phyloP scores from a whole-genome alignment of 2,113 vertebrate species.

The Corvus hawaiiensis region DNA sequence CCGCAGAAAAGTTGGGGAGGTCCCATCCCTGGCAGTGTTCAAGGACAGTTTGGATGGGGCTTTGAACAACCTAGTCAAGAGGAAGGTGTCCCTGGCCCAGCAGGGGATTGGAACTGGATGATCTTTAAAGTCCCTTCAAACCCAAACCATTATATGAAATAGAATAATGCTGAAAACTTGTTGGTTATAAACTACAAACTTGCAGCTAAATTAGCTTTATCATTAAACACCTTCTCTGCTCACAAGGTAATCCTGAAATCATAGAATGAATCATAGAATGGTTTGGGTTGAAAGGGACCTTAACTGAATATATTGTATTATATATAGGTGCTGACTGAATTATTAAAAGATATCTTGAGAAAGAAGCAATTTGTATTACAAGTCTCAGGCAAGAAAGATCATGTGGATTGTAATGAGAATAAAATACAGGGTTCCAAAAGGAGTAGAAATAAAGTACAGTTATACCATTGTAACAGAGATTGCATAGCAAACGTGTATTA shows the following conservation, averaged over 20 bases:
- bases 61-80: not conserved
- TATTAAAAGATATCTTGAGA: constrained; percentile 9
- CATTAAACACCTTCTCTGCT: constrained; percentile 3
- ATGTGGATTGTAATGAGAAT: not conserved
- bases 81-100: not conserved
- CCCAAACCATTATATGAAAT: not conserved
- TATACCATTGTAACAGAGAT: not conserved
- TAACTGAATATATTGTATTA: not conserved
- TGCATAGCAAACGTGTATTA: not conserved
- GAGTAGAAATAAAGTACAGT: not conserved
- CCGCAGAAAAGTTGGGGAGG: not conserved
- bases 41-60: not conserved
- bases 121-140: not conserved
- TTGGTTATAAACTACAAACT: not conserved
- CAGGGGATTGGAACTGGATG: not conserved
- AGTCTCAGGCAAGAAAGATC: constrained; percentile 7
- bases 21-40: too few species aligned
- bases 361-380: constrained; percentile 26
- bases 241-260: not conserved
- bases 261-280: not conserved
- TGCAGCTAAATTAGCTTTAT: not conserved
- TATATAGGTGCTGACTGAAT: not conserved
- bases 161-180: not conserved
- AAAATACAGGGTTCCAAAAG: not conserved
- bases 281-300: not conserved